Conservation (phyloP, 2,113 vertebrate species). For the Hippoglossus stenolepis region DNA sequence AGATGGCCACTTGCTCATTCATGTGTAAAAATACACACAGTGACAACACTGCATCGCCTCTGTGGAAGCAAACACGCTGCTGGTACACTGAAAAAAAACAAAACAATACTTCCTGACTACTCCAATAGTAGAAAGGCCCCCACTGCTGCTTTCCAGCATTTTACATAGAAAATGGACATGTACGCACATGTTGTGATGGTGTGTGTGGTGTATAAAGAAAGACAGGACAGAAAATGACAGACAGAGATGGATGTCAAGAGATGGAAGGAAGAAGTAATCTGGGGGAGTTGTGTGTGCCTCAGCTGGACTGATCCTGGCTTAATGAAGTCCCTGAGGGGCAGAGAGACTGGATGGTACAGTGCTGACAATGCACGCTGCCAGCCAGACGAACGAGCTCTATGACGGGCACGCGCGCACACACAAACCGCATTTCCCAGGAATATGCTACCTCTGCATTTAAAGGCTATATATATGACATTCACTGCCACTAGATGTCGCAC, state of each 20-base stretch:
- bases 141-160: not conserved
- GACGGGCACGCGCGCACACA: not conserved
- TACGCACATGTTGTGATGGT: not conserved
- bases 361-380: slow-evolving; percentile 67
- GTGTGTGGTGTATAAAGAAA: slow-evolving; percentile 10
- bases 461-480: not conserved
- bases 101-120: not conserved
- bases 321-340: slow-evolving; percentile 76
- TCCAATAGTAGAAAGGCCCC: not conserved
- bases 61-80: not conserved
- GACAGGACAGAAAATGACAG: slow-evolving; percentile 30
- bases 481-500: not conserved
- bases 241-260: slow-evolving; percentile 55
- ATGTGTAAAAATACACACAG: slow-evolving; percentile 31
- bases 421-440: slow-evolving; percentile 20
- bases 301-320: slow-evolving; percentile 71
- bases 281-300: slow-evolving; percentile 61
- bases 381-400: slow-evolving; percentile 46
- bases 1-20: slow-evolving; percentile 22
- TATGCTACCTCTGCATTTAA: slow-evolving; percentile 33
- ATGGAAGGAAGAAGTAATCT: slow-evolving; percentile 59
- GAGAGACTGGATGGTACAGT: slow-evolving; percentile 55
- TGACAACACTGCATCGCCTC: slow-evolving; percentile 11
- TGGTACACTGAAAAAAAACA: not conserved
- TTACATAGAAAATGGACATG: not conserved